phyloP scores from a whole-genome alignment of 2,113 vertebrate genomes.

The Cochlearius cochlearius region DNA sequence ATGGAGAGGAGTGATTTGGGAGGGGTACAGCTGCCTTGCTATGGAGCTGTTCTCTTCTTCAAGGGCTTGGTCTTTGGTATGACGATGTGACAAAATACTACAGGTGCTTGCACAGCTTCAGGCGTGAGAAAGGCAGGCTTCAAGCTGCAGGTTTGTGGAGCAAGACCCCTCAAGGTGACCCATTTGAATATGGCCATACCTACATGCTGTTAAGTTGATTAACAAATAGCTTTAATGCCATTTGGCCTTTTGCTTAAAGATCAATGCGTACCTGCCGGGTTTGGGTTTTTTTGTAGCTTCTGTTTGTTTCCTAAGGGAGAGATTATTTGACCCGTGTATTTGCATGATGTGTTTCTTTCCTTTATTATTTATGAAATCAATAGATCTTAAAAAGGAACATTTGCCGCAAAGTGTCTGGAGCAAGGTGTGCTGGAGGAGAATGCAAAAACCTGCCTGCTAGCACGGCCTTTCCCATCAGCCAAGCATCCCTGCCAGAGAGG shows the following conservation, averaged over 20 bases:
- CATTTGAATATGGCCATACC: neutral
- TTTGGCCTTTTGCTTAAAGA: conserved; percentile 7
- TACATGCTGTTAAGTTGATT: neutral
- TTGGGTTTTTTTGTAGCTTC: neutral
- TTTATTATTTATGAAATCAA: conserved; percentile 50
- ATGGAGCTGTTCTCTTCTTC: neutral
- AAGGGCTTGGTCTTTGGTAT: neutral
- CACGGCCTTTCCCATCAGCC: neutral
- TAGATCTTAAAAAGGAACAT: conserved; percentile 16
- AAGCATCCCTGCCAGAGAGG: rapidly evolving
- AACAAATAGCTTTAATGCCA: neutral
- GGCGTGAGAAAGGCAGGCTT: neutral
- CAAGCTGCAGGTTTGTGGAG: neutral
- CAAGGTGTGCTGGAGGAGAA: neutral
- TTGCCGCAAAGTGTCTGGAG: neutral
- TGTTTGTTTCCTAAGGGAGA: conserved; percentile 1
- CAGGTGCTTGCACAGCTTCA: neutral
- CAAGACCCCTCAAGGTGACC: neutral
- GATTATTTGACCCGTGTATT: conserved; percentile 16
- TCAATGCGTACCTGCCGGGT: neutral
- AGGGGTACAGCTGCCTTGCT: neutral
- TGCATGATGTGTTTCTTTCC: neutral
- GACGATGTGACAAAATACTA: neutral
- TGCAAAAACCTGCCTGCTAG: neutral
- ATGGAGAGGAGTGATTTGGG: neutral